phyloP scores from a whole-genome alignment of 2,113 vertebrate genomes.

The Chamaetylas fuelleborni region DNA sequence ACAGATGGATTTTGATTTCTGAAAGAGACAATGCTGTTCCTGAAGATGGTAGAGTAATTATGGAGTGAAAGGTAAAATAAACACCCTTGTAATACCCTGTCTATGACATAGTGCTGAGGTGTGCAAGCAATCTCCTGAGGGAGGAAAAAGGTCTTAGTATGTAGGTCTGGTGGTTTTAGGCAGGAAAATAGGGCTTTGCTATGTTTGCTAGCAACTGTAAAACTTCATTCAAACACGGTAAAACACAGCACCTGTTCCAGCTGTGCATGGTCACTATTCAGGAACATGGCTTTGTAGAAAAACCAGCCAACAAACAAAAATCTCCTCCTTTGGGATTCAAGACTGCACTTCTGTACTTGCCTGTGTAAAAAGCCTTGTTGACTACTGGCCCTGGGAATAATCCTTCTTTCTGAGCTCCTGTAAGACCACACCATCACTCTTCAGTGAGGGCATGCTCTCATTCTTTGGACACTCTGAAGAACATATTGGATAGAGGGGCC shows the following conservation, averaged over 20 bases:
- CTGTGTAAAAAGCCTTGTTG: background rate
- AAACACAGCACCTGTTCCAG: background rate
- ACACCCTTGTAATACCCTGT: background rate
- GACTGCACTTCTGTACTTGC: background rate
- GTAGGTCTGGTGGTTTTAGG: background rate
- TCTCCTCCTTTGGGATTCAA: background rate
- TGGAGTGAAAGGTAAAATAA: slow-evolving; percentile 25
- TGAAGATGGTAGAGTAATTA: slow-evolving; percentile 11
- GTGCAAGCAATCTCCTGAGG: background rate
- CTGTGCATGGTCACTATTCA: background rate
- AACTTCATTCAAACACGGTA: background rate
- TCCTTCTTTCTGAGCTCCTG: background rate
- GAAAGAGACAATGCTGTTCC: slow-evolving; percentile 38
- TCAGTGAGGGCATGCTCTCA: background rate
- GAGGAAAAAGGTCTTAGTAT: background rate
- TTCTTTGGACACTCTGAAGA: background rate
- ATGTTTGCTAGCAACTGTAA: background rate
- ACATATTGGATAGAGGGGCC: background rate
- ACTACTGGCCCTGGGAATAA: background rate
- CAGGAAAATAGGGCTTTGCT: background rate
- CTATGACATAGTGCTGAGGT: background rate
- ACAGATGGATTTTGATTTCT: slow-evolving; percentile 1
- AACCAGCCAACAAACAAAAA: background rate
- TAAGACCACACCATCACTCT: background rate
- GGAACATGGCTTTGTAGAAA: background rate